A percentile compares a stretch with the other conserved stretches of the same genome.
phyloP scores from a whole-genome alignment of 2,797 vertebrate species.

The Mormyrops boulengeri region DNA sequence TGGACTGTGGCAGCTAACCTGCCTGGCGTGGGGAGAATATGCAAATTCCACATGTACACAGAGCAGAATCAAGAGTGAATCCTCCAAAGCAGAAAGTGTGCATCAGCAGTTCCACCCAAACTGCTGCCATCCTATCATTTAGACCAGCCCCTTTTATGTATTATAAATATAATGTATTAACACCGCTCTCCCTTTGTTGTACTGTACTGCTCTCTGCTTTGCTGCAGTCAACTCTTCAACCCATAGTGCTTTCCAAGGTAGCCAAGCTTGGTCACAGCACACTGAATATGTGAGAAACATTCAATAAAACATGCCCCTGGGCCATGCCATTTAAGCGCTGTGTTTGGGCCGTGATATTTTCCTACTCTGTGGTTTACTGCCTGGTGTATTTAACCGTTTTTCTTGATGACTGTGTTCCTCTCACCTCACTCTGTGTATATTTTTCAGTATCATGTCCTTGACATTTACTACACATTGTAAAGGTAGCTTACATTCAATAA shows the following conservation, averaged over 20 bases:
- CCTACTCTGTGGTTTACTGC: neutral
- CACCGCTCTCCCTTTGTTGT: neutral
- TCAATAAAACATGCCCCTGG: neutral
- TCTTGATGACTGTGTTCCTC: neutral
- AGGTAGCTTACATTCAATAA: neutral
- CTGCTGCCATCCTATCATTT: neutral
- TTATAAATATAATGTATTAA: neutral
- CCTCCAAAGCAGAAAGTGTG: neutral
- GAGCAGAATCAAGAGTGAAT: too few relatives aligned
- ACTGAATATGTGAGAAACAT: neutral
- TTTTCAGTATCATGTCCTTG: neutral
- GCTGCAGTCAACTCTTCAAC: neutral
- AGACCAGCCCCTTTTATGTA: neutral
- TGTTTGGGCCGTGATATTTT: neutral
- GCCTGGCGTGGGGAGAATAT: neutral
- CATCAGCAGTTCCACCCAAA: neutral
- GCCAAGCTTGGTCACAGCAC: neutral
- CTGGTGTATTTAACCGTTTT: neutral
- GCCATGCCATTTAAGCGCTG: neutral
- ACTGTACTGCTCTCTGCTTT: neutral
- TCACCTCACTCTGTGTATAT: neutral
- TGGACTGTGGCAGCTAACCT: neutral
- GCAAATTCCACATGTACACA: neutral
- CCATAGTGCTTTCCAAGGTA: neutral
- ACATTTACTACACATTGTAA: constrained; percentile 3